These are phyloP conservation scores for Chelonus formosanus DNA, from an alignment of 2,888 invertebrate species.

Conservation along the genomic window DNA sequence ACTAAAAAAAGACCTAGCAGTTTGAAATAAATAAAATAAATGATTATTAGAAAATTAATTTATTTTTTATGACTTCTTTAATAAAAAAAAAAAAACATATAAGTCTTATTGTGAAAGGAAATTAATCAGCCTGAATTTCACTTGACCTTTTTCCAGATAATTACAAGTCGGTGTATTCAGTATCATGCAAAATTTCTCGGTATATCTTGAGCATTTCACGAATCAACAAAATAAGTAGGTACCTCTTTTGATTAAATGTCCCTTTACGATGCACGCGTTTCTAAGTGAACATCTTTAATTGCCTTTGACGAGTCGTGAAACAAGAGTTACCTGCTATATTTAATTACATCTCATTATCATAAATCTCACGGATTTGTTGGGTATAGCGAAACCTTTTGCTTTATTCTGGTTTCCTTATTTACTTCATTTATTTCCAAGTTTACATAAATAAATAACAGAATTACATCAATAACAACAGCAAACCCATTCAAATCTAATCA, in stretches of 20 bases:
- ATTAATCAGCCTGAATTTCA: background rate
- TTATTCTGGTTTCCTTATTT: background rate
- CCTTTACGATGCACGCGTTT: constrained; percentile 20
- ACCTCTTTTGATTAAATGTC: constrained; percentile 36
- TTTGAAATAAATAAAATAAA: too few species aligned
- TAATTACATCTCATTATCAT: constrained; percentile 46
- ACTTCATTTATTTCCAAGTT: too few species aligned
- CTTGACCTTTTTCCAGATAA: constrained; percentile 5
- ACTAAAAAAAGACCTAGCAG: too few species aligned
- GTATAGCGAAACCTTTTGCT: constrained; percentile 30
- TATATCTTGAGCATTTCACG: constrained; percentile 3
- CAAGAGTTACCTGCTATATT: constrained; percentile 32
- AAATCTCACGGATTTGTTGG: constrained; percentile 43
- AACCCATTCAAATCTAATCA: too few species aligned
- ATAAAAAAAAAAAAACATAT: too few species aligned
- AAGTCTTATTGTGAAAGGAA: background rate
- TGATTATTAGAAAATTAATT: too few species aligned
- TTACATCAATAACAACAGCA: too few species aligned
- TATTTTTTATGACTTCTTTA: too few species aligned
- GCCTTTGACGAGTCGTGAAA: constrained; percentile 34
- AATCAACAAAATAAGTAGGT: constrained; percentile 1
- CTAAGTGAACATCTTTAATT: constrained; percentile 32
- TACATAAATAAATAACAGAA: too few species aligned
- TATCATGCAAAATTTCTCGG: background rate
- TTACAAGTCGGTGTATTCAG: constrained; percentile 9